These are phyloP conservation scores for Beroe forskalii DNA, from an alignment of 37 sponge, comb jelly and placozoan genomes.

Conservation along the genomic window DNA sequence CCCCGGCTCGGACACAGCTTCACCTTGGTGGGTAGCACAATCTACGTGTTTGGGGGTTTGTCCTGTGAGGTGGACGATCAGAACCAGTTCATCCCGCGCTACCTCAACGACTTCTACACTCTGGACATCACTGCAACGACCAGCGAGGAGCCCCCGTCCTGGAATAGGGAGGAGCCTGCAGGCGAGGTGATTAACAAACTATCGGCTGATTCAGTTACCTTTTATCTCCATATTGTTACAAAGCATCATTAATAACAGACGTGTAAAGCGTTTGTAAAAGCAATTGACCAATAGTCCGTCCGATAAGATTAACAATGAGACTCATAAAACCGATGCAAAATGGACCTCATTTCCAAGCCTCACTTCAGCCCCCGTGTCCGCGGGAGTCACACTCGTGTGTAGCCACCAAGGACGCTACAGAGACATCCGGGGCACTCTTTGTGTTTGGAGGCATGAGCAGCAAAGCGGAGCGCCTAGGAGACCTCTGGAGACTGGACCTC, in stretches of 20 bases:
- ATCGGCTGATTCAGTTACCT: no score
- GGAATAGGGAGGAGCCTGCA: constrained; percentile 12
- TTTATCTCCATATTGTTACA: no score
- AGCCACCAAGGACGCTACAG: constrained; percentile 66
- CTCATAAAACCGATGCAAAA: no score
- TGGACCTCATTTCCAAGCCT: no score
- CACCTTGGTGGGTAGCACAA: constrained; percentile 90
- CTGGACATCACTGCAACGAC: constrained; percentile 70
- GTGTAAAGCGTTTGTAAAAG: no score
- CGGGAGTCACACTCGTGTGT: constrained; percentile 89
- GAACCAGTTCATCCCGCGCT: constrained; percentile 90
- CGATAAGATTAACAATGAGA: no score
- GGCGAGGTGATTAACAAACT: constrained; percentile 35
- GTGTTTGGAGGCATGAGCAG: constrained; percentile 94
- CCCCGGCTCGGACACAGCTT: constrained; percentile 94
- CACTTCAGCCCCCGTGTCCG: no score
- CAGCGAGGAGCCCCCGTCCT: constrained; percentile 77
- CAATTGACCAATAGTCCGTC: no score
- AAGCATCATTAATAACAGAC: no score
- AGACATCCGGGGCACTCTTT: constrained; percentile 65
- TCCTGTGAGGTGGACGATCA: constrained; percentile 86
- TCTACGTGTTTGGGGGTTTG: constrained; percentile 90
- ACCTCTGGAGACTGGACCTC: constrained; percentile 83
- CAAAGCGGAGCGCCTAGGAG: constrained; percentile 78
- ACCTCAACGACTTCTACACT: constrained; percentile 86